Conservation (phyloP, 2,797 vertebrate genomes). For the Poeciliopsis turneri region DNA sequence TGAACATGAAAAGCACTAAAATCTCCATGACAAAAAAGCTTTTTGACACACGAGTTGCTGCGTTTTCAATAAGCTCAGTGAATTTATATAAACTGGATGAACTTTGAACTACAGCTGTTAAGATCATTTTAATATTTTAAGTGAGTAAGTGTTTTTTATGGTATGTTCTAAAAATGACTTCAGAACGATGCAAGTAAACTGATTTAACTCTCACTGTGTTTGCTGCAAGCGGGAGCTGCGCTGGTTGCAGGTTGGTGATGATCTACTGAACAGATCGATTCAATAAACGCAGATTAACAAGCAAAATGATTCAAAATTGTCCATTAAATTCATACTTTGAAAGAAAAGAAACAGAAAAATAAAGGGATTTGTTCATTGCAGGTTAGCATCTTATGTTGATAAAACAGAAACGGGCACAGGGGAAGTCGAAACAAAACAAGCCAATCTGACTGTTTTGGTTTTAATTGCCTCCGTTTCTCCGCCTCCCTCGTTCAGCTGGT, state of each 20-base stretch:
- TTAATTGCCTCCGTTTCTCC: neutral
- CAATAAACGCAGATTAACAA: neutral
- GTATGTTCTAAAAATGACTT: neutral
- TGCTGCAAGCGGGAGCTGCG: neutral
- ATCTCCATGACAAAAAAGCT: neutral
- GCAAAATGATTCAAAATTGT: neutral
- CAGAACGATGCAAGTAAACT: neutral
- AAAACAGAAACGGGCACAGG: neutral
- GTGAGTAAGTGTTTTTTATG: neutral
- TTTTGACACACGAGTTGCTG: neutral
- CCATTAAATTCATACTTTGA: neutral
- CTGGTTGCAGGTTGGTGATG: neutral
- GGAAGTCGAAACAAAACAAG: neutral
- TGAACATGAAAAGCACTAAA: neutral
- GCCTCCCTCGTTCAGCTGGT: conserved; percentile 6
- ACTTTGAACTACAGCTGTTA: neutral
- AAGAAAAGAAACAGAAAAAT: neutral
- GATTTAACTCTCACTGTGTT: neutral
- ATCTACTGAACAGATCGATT: neutral
- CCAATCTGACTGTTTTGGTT: neutral
- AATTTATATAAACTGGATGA: neutral
- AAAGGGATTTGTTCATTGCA: neutral
- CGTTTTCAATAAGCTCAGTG: neutral
- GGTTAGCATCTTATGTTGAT: neutral
- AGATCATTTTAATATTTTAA: neutral